Base-by-base conservation (phyloP, 1,140 invertebrate species). In the Neuroterus valhalla region DNA sequence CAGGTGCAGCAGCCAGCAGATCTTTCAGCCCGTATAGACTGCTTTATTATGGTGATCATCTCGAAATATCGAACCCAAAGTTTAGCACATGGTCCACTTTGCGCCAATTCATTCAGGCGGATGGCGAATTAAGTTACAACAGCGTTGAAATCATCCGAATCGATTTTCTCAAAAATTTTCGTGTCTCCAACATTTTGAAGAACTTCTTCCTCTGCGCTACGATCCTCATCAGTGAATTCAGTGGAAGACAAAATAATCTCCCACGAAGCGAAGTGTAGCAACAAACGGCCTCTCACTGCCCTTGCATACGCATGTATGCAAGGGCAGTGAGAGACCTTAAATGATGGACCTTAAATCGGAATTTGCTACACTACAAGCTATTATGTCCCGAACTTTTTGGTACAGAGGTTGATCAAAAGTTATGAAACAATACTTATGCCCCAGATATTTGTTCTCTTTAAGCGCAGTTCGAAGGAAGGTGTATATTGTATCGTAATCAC, bases 361-460 rank as follows among this genome's bases (percentile, higher is more conserved):
- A 38, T 38, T 6, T 38, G 4, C 31, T 38, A 6, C 31, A 8
- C 31, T 38, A 38, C 31, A 38, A 38, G 8, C 5, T 38, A 38
- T 38, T 11, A 80, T 80, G 42, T 78, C 68, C 38, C 76, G 50
- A 71, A 70, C 72, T 73, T 80, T 78, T 17, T 31, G 55, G 68
- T 76, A 78, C 19, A 80, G 71, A 19, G 78, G 73, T 45, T 76
- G 73, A 71, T 80, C 78, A 71, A 78, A 85, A 82, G 80, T 85
- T 87, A 87, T 71, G 66, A 75, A 72, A 67, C 81, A 80, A 77
- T 74, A 75, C 78, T 75, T 74, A 81, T 75, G 78, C 78, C 77
- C 70, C 75, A 83, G 78, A 84, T 75, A 81, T 85, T 76, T 68
- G 55, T 73, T 50, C 75, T 80, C 17, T 19, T 84, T 78, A 62